Evolutionary conservation across 2,797 vertebrate species (phyloP).

Genomic region (Rachycentron canadum): DNA sequence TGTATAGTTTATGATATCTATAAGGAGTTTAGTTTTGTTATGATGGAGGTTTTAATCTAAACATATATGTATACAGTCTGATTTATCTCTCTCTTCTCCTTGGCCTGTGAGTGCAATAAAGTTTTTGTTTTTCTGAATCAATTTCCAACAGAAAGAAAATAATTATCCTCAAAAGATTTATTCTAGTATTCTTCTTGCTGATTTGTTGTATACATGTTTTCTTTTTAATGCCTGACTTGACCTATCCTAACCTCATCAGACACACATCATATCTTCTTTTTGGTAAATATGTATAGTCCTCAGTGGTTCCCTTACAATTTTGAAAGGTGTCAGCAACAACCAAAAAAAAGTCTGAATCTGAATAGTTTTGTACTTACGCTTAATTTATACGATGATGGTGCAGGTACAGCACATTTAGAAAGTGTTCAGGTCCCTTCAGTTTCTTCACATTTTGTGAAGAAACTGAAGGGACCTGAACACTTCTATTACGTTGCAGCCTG

Average conservation of each 20-base stretch:
- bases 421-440: no score
- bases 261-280: constrained; percentile 19
- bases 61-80: not conserved
- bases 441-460: not conserved
- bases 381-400: constrained; percentile 40
- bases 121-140: not conserved
- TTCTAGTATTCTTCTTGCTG: not conserved
- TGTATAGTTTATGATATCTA: not conserved
- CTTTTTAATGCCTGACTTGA: constrained; percentile 19
- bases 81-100: not conserved
- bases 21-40: not conserved
- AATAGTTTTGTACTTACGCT: not conserved
- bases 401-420: not conserved
- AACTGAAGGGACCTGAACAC: no score
- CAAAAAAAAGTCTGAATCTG: constrained; percentile 38
- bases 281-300: constrained; percentile 35
- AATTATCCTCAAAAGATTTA: not conserved
- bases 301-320: constrained; percentile 38
- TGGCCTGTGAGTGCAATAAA: not conserved
- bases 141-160: not conserved
- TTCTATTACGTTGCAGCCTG: not conserved
- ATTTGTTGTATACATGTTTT: constrained; percentile 33
- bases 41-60: not conserved
- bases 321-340: constrained; percentile 38
- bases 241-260: constrained; percentile 24